Evolutionary conservation across 2,888 invertebrate genomes (phyloP).

Genomic region (Trachelus tabidus): DNA sequence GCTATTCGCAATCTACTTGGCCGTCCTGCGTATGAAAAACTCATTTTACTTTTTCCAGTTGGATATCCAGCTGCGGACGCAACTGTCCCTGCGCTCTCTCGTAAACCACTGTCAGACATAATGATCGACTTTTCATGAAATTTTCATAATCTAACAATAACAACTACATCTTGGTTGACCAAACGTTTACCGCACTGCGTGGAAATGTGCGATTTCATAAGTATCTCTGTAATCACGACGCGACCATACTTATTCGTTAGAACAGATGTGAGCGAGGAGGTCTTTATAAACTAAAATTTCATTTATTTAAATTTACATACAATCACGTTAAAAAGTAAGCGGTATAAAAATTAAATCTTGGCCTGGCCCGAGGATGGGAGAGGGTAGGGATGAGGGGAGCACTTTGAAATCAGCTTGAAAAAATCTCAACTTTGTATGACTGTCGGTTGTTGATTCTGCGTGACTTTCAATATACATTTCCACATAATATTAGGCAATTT

Average conservation of each 20-base stretch:
- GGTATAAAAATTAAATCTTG: conserved; percentile 55
- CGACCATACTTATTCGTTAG: background rate
- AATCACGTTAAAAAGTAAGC: conserved; percentile 58
- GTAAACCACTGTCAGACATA: conserved; percentile 81
- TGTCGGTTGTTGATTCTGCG: conserved; percentile 17
- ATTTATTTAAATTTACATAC: conserved; percentile 61
- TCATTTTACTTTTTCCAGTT: conserved; percentile 84
- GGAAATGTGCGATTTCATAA: background rate
- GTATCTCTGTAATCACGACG: background rate
- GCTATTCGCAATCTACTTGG: conserved; percentile 78
- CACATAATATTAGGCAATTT: conserved; percentile 37
- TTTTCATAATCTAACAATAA: conserved; percentile 46
- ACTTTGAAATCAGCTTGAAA: conserved; percentile 23
- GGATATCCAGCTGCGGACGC: conserved; percentile 85
- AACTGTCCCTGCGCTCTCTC: conserved; percentile 79
- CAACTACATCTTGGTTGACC: background rate
- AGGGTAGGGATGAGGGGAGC: background rate
- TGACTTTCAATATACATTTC: conserved; percentile 43
- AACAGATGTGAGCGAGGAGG: background rate
- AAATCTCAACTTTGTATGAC: background rate
- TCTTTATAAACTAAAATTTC: conserved; percentile 52
- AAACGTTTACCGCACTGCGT: background rate
- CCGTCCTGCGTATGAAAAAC: conserved; percentile 84
- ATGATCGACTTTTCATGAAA: conserved; percentile 68
- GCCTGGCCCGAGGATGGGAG: conserved; percentile 11